Conservation (phyloP, 1,140 invertebrate genomes). For the Anoplolepis gracilipes region DNA sequence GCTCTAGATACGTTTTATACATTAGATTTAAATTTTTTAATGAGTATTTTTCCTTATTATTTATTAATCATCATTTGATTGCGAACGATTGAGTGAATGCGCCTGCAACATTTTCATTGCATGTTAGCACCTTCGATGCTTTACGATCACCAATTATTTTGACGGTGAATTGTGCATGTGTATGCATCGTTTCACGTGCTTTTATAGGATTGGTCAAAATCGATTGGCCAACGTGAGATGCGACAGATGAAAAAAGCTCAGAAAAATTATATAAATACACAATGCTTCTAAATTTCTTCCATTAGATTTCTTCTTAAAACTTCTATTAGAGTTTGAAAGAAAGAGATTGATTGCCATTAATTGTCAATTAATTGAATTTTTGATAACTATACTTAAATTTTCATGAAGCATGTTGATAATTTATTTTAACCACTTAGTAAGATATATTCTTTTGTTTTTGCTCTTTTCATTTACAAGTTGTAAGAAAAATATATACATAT, state of each 20-base stretch:
- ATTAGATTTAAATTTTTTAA: not conserved
- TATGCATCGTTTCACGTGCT: conserved; percentile 26
- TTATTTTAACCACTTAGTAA: not conserved
- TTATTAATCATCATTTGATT: conserved; percentile 70
- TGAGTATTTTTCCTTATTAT: not conserved
- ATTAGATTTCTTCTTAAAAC: too few relatives aligned
- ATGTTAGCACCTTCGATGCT: conserved; percentile 79
- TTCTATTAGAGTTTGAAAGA: not conserved
- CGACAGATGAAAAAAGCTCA: conserved; percentile 5
- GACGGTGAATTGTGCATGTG: conserved; percentile 26
- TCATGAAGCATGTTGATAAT: not conserved
- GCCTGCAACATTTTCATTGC: conserved; percentile 75
- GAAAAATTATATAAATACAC: not conserved
- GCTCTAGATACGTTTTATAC: not conserved
- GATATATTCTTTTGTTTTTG: not conserved
- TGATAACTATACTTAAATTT: not conserved
- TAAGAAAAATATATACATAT: not conserved
- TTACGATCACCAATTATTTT: conserved; percentile 81
- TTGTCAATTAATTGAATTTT: conserved; percentile 3
- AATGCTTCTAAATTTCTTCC: conserved; percentile 1
- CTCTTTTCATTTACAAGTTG: not conserved
- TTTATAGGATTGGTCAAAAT: conserved; percentile 44
- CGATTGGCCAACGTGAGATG: conserved; percentile 7
- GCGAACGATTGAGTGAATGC: conserved; percentile 36
- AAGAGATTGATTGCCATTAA: not conserved